Percentiles rank a stretch among this genome's conserved stretches.
These are phyloP conservation scores for Rynchops niger DNA, from an alignment of 2,113 vertebrate genomes.

Conservation along the genomic window DNA sequence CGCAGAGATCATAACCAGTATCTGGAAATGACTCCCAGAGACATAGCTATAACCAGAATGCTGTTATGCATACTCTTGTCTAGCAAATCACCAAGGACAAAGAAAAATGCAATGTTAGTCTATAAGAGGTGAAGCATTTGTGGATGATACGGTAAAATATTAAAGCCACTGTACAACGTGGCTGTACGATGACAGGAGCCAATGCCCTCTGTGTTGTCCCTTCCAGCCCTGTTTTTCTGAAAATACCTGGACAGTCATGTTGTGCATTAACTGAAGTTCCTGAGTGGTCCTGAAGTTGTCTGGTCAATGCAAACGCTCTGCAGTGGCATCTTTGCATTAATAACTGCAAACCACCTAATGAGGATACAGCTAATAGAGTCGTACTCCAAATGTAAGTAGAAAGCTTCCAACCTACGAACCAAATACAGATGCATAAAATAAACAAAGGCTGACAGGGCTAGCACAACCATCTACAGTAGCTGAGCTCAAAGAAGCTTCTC, in stretches of 20 bases:
- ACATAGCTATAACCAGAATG: neutral
- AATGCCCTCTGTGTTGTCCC: neutral
- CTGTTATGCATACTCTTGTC: neutral
- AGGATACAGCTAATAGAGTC: neutral
- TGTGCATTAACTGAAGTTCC: neutral
- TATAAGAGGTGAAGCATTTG: neutral
- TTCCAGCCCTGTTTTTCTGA: neutral
- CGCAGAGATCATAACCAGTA: neutral
- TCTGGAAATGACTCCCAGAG: neutral
- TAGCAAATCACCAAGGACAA: neutral
- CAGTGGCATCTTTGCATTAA: neutral
- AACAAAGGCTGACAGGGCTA: neutral
- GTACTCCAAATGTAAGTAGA: neutral
- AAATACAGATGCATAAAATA: neutral
- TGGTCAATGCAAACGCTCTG: neutral
- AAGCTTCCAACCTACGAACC: neutral
- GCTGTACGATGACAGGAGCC: neutral
- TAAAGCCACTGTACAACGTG: neutral
- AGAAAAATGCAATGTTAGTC: neutral
- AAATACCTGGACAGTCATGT: neutral
- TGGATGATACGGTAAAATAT: neutral
- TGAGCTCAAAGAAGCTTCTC: neutral
- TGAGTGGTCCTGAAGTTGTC: neutral
- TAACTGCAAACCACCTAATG: neutral
- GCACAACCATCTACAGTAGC: rapidly evolving